Percentiles rank a stretch among this genome's conserved stretches.
Evolutionary conservation across 2,113 vertebrate genomes (phyloP).

Genomic region (Gavialis gangeticus): DNA sequence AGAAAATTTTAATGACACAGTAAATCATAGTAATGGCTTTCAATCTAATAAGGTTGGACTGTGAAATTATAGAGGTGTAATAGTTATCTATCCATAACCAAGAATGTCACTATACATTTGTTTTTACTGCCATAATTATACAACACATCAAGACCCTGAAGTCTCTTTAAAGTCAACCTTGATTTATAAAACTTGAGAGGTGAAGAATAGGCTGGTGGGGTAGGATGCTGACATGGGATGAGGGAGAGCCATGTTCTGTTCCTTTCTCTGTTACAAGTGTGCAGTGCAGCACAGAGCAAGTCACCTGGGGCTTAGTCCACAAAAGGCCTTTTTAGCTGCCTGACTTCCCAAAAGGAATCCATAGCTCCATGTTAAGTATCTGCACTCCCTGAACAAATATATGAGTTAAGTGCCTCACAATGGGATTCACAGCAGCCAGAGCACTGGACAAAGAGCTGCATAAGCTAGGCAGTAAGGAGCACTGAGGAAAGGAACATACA

Average conservation of each 20-base stretch:
- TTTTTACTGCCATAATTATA: conserved; percentile 36
- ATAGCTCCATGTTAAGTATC: no score
- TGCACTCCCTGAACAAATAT: no score
- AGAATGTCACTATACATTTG: conserved; percentile 29
- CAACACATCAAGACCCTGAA: background rate
- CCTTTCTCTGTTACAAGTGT: background rate
- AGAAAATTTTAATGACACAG: conserved; percentile 56
- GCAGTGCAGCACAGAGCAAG: background rate
- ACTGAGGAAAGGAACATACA: no score
- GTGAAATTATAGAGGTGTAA: conserved; percentile 57
- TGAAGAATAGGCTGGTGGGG: background rate
- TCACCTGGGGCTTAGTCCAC: background rate
- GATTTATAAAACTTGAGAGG: background rate
- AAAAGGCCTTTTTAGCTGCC: background rate
- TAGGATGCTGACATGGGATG: background rate
- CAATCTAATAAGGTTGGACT: conserved; percentile 35
- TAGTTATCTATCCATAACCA: conserved; percentile 35
- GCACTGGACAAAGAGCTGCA: no score
- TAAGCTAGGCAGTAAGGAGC: no score
- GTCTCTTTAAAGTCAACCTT: background rate
- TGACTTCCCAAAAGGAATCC: no score
- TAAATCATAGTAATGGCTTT: conserved; percentile 44
- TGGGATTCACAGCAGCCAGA: no score
- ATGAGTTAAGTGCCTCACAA: no score
- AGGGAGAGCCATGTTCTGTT: background rate